Conservation (phyloP, 2,113 vertebrate species). For the Azemiops feae region DNA sequence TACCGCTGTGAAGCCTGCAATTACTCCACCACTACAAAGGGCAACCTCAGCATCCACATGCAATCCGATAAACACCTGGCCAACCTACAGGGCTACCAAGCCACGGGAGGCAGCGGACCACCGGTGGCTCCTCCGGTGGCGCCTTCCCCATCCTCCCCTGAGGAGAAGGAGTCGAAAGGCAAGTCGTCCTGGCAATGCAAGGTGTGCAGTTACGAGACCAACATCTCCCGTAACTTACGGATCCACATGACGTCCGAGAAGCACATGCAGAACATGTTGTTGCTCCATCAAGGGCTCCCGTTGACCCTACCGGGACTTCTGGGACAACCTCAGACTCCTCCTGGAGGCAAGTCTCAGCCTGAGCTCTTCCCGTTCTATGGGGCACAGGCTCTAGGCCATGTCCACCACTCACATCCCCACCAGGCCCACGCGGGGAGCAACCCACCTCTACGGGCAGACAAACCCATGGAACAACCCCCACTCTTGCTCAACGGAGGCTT, state of each 20-base stretch:
- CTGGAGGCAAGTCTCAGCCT: conserved; percentile 32
- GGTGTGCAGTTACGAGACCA: conserved; percentile 72
- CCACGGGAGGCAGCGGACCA: conserved; percentile 29
- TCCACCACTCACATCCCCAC: conserved; percentile 47
- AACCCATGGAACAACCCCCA: conserved; percentile 53
- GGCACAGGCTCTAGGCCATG: conserved; percentile 55
- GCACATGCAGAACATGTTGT: conserved; percentile 72
- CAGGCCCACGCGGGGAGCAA: neutral
- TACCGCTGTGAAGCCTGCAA: conserved; percentile 73
- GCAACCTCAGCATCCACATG: conserved; percentile 75
- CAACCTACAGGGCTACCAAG: conserved; percentile 69
- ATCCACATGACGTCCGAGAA: conserved; percentile 75
- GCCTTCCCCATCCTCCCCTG: neutral
- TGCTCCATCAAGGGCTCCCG: conserved; percentile 67
- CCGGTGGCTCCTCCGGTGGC: conserved; percentile 17
- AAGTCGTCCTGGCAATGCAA: conserved; percentile 72
- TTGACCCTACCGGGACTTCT: conserved; percentile 58
- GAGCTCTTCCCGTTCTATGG: conserved; percentile 66
- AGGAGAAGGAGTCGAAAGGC: conserved; percentile 66
- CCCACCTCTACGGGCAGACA: conserved; percentile 51
- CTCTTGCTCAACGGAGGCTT: conserved; percentile 62
- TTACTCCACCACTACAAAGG: conserved; percentile 74
- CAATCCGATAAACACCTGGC: conserved; percentile 73
- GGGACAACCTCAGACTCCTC: conserved; percentile 48
- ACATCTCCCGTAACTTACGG: conserved; percentile 71